Base-by-base conservation (phyloP, 2,888 invertebrate species). In the Hesperia comma region DNA sequence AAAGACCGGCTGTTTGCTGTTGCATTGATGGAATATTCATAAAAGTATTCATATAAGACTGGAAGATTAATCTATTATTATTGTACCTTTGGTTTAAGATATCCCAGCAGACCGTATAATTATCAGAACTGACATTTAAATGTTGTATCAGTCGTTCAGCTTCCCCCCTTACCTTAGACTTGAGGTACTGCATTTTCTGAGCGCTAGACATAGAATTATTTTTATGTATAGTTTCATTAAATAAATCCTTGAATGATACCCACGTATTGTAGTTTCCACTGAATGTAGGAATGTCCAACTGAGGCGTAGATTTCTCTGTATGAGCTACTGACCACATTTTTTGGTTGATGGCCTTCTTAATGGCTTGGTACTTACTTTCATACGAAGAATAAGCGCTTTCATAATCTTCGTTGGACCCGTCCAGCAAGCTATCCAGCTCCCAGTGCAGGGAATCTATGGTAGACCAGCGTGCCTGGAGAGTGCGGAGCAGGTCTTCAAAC, bases 101-200 rank as follows among this genome's bases (percentile, higher is more conserved):
- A 17, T 73, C 64, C 71, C 73, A 73, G 60, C 69, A 69, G 7
- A 54, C 51, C 4, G 6, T 5, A 58, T 73, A 73, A 43, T 73
- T 74, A 1, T 75, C 73, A 10, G 74, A 69, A 43, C 70, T 75
- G 15, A 73, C 67, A 15, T n/a, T 19, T 1, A 74, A 61, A 70
- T 77, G 75, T 26, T 73, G 72, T 6, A 77, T 70, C 6, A 77
- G 55, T 43, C 55, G 63, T 49, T 75, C 75, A n/a, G 75, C 72
- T 60, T 75, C 75, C 0, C 74, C 73, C 32, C 56, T 53, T 3
- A 75, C 41, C 53, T 70, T 74, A 3, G 62, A 33, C 46, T 74
- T 75, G 0, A 75, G 63, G 68, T 68, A 70, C 19, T 72, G 72
- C 74, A 77, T 74, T 54, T 75, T 77, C 56, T 75, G 76, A 0